Evolutionary conservation across 2,888 invertebrate genomes (phyloP), one percentile per base, ranked within the genome.

Genomic region (Andricus quercusramuli): DNA sequence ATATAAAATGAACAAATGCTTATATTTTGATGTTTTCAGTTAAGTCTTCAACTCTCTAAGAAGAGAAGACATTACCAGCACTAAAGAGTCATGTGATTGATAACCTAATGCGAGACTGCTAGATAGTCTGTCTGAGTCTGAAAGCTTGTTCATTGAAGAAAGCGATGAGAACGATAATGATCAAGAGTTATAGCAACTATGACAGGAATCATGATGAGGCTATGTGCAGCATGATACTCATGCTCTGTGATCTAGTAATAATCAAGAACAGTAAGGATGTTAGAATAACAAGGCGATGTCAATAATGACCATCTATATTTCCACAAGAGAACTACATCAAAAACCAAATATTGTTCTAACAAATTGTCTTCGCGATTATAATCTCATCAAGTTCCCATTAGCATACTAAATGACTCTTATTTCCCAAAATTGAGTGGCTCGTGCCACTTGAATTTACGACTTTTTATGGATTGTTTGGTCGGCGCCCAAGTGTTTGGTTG

Each of bases 1-100:
- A 17, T 47, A 5, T 47, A 47, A 4, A 44, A 44, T 17, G 5
- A 47, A 17, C 17, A 17, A 47, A 47, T 47, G 17, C 56, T 70
- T 29, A 70, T 47, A 47, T 51, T 29, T 70, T 51, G 25, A 70
- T 70, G 47, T 20, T 47, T 51, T 70, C 17, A 47, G 47, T 25
- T 29, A 32, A 70, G 56, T 37, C 29, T 56, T n/a, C 29, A 17
- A 74, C 32, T 70, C 9, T 70, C 29, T 74, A n/a, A 32, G 74
- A 56, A 56, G 20, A 32, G 51, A 74, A 74, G 56, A 70, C 29
- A 29, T 74, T 74, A 56, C 74, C 25, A 70, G 70, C 47, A 32
- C 74, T 56, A 32, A 74, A 56, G 51, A 51, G 47, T 70, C 70
- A 70, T 68, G 44, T 56, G 74, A 56, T 74, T 74, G 56, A 74